Conservation (phyloP, 2,113 vertebrate species). For the Miniopterus natalensis region DNA sequence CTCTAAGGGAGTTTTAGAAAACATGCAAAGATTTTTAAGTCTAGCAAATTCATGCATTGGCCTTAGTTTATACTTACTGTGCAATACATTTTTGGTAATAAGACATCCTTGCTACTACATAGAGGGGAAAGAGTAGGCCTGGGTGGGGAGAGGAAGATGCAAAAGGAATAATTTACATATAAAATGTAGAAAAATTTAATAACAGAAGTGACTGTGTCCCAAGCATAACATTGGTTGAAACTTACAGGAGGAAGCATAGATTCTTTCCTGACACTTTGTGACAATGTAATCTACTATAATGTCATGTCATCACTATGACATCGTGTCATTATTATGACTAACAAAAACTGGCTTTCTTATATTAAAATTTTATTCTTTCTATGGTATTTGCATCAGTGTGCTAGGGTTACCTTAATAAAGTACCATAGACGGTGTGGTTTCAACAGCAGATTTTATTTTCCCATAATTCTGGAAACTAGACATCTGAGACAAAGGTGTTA, state of each 20-base stretch:
- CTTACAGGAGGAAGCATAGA: not conserved
- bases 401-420: not conserved
- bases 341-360: slow-evolving; percentile 2
- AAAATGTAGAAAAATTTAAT: slow-evolving; percentile 15
- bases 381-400: not conserved
- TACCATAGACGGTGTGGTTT: not conserved
- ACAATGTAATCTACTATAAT: not conserved
- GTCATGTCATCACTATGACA: not conserved
- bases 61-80: slow-evolving; percentile 43
- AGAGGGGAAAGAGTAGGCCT: not conserved
- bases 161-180: not conserved
- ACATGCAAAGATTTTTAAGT: slow-evolving; percentile 66
- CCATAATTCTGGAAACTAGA: not conserved
- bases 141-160: not conserved
- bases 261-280: not conserved
- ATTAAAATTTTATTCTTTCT: not conserved
- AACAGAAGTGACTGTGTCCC: not conserved
- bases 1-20: slow-evolving; percentile 67
- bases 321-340: not conserved
- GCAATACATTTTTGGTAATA: slow-evolving; percentile 4
- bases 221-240: not conserved
- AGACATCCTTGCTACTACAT: not conserved
- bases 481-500: not conserved
- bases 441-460: not conserved
- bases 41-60: slow-evolving; percentile 23